Evolutionary conservation across 2,888 invertebrate species (phyloP).

Genomic region (Synergus itoensis): DNA sequence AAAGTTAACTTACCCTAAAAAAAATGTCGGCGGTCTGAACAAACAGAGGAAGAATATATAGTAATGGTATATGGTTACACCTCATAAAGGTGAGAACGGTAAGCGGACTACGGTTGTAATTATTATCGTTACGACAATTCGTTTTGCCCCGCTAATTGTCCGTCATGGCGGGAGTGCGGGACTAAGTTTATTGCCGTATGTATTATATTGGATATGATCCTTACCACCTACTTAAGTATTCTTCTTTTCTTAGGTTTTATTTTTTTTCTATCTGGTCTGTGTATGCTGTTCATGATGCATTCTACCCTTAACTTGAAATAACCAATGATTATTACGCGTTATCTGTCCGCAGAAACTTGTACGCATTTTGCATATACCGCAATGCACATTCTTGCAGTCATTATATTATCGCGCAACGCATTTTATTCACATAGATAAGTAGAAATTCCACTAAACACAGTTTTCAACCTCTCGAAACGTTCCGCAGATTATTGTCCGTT

Average conservation of each 20-base stretch:
- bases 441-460: conserved; percentile 29
- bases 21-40: conserved; percentile 22
- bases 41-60: conserved; percentile 15
- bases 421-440: conserved; percentile 26
- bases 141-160: conserved; percentile 54
- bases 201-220: conserved; percentile 17
- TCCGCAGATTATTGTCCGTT: conserved; percentile 22
- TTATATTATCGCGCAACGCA: conserved; percentile 29
- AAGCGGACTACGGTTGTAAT: conserved; percentile 50
- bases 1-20: conserved; percentile 30
- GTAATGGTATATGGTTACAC: conserved; percentile 35
- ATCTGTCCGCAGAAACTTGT: not conserved
- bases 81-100: conserved; percentile 44
- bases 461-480: conserved; percentile 14
- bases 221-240: not conserved
- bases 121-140: conserved; percentile 56
- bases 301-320: not conserved
- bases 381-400: conserved; percentile 15
- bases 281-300: not conserved
- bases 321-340: not conserved
- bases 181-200: conserved; percentile 16
- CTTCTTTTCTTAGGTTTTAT: not conserved
- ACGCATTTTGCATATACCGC: not conserved
- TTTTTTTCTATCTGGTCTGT: not conserved
- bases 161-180: conserved; percentile 44